A percentile compares a stretch with the other conserved stretches of the same genome.
phyloP scores from a whole-genome alignment of 1,140 invertebrate species.

The Drosophila rufa region DNA sequence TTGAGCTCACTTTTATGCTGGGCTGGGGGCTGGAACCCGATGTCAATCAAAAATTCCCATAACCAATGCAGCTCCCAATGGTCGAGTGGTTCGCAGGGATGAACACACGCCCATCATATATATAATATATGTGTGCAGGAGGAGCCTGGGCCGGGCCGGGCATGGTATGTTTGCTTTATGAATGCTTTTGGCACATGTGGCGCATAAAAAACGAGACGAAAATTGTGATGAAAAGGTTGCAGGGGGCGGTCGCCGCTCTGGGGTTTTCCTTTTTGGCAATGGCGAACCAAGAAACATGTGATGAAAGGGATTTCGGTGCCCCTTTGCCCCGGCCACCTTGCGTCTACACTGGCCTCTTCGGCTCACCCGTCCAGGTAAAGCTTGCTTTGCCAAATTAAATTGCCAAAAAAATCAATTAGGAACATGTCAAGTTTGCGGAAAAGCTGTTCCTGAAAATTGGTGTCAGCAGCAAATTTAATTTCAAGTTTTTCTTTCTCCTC shows the following conservation, averaged over 20 bases:
- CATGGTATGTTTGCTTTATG: slow-evolving; percentile 70
- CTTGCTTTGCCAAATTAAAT: slow-evolving; percentile 81
- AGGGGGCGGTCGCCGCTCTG: slow-evolving; percentile 25
- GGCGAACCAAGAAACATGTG: slow-evolving; percentile 73
- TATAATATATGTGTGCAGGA: neutral
- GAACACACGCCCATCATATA: slow-evolving; percentile 32
- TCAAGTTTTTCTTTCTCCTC: slow-evolving; percentile 38
- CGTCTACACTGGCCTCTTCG: slow-evolving; percentile 56
- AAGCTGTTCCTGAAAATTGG: slow-evolving; percentile 80
- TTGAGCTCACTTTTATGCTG: slow-evolving; percentile 51
- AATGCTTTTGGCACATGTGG: slow-evolving; percentile 81
- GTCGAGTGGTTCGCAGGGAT: slow-evolving; percentile 50
- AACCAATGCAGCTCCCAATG: slow-evolving; percentile 71
- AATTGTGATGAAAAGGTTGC: slow-evolving; percentile 51
- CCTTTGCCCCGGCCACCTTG: slow-evolving; percentile 11
- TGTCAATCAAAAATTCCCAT: slow-evolving; percentile 85
- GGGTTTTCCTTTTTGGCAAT: slow-evolving; percentile 50
- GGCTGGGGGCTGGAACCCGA: slow-evolving; percentile 45
- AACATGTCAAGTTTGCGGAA: slow-evolving; percentile 81
- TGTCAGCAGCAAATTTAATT: slow-evolving; percentile 81
- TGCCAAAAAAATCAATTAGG: slow-evolving; percentile 83
- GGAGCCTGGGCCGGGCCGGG: slow-evolving; percentile 13
- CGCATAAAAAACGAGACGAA: slow-evolving; percentile 80
- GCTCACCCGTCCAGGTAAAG: slow-evolving; percentile 41
- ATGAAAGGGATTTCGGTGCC: slow-evolving; percentile 76